Evolutionary conservation across 30 jellyfish, hydroid and myxozoan species (phyloP).

Genomic region (Aurelia aurita complex sp. Pacific): DNA sequence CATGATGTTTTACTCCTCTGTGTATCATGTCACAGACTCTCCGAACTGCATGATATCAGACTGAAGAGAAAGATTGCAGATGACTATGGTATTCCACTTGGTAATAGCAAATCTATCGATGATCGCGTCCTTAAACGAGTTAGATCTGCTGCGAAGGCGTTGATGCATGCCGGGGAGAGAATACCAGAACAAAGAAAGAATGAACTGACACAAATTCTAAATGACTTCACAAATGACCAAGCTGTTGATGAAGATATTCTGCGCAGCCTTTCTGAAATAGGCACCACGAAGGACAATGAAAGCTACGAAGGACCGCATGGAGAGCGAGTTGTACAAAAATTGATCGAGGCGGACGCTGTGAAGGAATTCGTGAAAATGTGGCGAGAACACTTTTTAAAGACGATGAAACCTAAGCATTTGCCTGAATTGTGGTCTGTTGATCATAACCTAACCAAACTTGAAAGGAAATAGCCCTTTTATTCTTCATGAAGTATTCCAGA

Average conservation of each 20-base stretch:
- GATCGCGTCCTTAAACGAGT: constrained; percentile 60
- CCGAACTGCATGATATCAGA: constrained; percentile 76
- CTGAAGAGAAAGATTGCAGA: constrained; percentile 78
- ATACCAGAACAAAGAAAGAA: constrained; percentile 72
- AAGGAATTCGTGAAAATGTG: constrained; percentile 85
- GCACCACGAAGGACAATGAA: constrained; percentile 45
- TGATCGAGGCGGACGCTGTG: constrained; percentile 35
- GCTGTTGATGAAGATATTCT: constrained; percentile 32
- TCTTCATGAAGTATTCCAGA: background rate
- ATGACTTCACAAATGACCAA: constrained; percentile 29
- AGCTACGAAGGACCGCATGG: constrained; percentile 79
- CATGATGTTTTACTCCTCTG: constrained; percentile 89
- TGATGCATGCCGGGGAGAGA: constrained; percentile 38
- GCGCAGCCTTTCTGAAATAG: constrained; percentile 49
- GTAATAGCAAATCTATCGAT: constrained; percentile 51
- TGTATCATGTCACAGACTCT: constrained; percentile 70
- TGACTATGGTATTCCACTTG: constrained; percentile 75
- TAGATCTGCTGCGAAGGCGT: constrained; percentile 97
- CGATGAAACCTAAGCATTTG: constrained; percentile 83
- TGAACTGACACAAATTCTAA: constrained; percentile 34
- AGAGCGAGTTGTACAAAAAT: constrained; percentile 74
- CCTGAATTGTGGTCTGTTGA: constrained; percentile 92
- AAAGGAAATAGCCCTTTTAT: too few species aligned
- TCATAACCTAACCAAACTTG: constrained; percentile 56
- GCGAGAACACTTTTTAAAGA: constrained; percentile 83